Evolutionary conservation across 2,113 vertebrate genomes (phyloP).

Genomic region (Taxidea taxus): DNA sequence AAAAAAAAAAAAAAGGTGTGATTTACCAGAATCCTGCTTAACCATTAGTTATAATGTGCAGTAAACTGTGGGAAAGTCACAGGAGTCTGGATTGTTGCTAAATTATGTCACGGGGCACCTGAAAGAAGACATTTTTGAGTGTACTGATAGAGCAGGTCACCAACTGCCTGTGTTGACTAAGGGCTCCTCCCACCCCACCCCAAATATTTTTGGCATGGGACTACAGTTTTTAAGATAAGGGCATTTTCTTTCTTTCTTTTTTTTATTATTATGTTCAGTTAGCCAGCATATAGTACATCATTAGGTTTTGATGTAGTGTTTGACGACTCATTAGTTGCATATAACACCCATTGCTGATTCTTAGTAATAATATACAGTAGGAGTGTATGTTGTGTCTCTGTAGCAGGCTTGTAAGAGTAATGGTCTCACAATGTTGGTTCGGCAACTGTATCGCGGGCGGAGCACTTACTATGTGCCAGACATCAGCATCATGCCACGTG

Average conservation of each 20-base stretch:
- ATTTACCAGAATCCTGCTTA: conserved; percentile 45
- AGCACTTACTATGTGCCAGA: background rate
- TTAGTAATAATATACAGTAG: background rate
- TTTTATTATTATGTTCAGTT: background rate
- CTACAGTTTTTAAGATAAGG: background rate
- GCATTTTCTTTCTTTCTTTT: background rate
- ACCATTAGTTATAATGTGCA: conserved; percentile 32
- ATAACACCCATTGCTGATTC: background rate
- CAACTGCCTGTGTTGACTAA: background rate
- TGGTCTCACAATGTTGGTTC: background rate
- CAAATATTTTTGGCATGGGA: background rate
- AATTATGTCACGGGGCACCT: background rate
- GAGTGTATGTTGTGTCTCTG: background rate
- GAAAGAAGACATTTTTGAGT: background rate
- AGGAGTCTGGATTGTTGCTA: background rate
- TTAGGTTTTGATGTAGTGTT: background rate
- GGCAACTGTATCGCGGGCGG: background rate
- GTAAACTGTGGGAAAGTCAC: conserved; percentile 25
- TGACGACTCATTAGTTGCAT: background rate
- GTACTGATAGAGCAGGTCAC: background rate
- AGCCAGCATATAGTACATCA: background rate
- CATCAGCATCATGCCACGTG: background rate
- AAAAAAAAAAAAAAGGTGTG: background rate
- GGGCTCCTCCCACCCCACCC: background rate
- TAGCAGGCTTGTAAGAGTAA: background rate